Evolutionary conservation across 2,113 vertebrate genomes (phyloP).

Genomic region (Neogobius melanostomus): DNA sequence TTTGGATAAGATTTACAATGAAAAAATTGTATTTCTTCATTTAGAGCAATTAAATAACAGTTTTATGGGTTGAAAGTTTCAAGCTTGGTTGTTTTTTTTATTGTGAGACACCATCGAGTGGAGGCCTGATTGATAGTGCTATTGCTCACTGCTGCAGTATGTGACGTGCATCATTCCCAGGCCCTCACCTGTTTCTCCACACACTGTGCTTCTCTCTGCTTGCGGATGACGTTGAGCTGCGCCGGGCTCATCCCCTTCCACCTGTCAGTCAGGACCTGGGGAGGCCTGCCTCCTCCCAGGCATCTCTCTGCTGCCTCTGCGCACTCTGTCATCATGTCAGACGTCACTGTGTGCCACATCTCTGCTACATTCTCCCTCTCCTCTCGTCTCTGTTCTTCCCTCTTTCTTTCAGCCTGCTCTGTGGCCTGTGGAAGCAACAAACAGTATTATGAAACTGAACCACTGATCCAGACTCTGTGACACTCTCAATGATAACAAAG

Average conservation of each 20-base stretch:
- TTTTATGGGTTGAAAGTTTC: no score
- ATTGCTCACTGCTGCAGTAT: not conserved
- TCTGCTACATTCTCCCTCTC: slow-evolving; percentile 64
- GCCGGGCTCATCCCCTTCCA: slow-evolving; percentile 78
- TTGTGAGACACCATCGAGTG: not conserved
- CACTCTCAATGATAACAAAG: slow-evolving; percentile 7
- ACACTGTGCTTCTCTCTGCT: slow-evolving; percentile 64
- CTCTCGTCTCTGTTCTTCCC: slow-evolving; percentile 50
- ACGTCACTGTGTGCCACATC: slow-evolving; percentile 68
- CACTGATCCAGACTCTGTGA: slow-evolving; percentile 14
- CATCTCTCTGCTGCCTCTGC: slow-evolving; percentile 53
- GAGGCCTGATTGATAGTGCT: not conserved
- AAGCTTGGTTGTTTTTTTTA: no score
- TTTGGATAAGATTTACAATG: not conserved
- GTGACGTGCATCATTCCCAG: not conserved
- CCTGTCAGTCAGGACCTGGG: slow-evolving; percentile 62
- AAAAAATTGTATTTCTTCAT: not conserved
- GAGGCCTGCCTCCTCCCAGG: slow-evolving; percentile 16
- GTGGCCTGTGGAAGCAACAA: slow-evolving; percentile 58
- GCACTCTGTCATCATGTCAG: slow-evolving; percentile 77
- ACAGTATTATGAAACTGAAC: slow-evolving; percentile 6
- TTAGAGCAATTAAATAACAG: no score
- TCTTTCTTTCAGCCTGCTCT: slow-evolving; percentile 52
- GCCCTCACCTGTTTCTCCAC: slow-evolving; percentile 66
- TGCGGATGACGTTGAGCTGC: slow-evolving; percentile 67